Base-by-base conservation (phyloP, 2,797 vertebrate species). In the Eutrigla gurnardus region DNA sequence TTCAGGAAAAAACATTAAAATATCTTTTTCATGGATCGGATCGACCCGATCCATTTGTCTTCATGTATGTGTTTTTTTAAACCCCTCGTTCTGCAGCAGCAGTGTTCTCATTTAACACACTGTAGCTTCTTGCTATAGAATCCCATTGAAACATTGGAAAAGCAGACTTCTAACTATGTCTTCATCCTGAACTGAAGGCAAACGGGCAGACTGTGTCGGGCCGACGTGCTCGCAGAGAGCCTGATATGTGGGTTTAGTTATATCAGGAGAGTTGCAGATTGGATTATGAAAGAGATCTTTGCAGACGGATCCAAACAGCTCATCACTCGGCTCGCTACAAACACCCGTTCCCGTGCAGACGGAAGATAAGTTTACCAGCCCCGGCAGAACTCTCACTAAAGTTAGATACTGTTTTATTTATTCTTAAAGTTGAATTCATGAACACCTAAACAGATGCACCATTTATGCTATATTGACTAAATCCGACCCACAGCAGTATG, bases 281-380 rank as follows among this genome's bases (percentile, higher is more conserved):
- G 33, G 57, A 63, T 65, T 65, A 42, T 80, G 83, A 69, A 77
- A 75, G 47, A 40, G 53, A 86, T 86, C 75, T 83, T 83, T 86
- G 86, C 88, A 87, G 72, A 60, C 53, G 0, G 45, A 81, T 73
- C 79, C 83, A 86, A 81, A 68, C 73, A 62, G 53, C 68, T 77
- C 69, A 75, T 76, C 80, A 58, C 63, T 83, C 54, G 40, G 32
- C 65, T 74, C 68, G 67, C 47, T 65, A 36, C 58, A 78, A 73
- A 80, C 85, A 63, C 66, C 70, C 67, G 65, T 65, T 36, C 54
- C 47, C 65, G 67, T 78, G 75, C 68, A 87, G 61, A 77, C 82
- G 70, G 58, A 40, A 53, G 49, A 84, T 68, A 71, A 46, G 68
- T 65, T 63, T 57, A 47, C 9, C 36, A 46, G 59, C 32, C 33